These are phyloP conservation scores for Synanceia verrucosa DNA, from an alignment of 2,797 vertebrate genomes.

Conservation along the genomic window DNA sequence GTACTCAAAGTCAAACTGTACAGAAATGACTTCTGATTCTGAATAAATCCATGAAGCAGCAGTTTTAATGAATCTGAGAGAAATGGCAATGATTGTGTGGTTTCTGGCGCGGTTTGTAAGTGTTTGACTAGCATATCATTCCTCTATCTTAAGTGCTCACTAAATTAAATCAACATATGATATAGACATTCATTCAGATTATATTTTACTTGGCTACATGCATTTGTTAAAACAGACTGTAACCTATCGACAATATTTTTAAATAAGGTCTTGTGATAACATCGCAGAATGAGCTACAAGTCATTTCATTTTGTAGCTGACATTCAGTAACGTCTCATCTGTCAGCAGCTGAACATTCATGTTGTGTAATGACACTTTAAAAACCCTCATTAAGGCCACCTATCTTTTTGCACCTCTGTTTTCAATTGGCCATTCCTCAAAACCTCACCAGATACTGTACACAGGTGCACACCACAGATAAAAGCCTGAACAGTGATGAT, in stretches of 20 bases:
- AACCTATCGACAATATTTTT: conserved; percentile 23
- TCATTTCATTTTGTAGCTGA: conserved; percentile 38
- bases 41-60: conserved; percentile 58
- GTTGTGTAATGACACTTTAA: conserved; percentile 61
- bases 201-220: conserved; percentile 40
- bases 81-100: conserved; percentile 47
- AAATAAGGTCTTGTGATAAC: conserved; percentile 48
- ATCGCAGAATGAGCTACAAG: conserved; percentile 53
- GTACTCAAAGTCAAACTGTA: conserved; percentile 42
- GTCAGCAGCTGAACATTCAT: conserved; percentile 60
- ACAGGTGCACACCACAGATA: conserved; percentile 66
- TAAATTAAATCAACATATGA: conserved; percentile 48
- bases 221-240: conserved; percentile 3
- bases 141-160: conserved; percentile 24
- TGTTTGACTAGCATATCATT: conserved; percentile 38
- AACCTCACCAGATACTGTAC: conserved; percentile 46
- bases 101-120: conserved; percentile 29
- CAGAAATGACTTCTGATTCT: conserved; percentile 45
- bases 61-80: conserved; percentile 56
- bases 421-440: conserved; percentile 64
- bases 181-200: conserved; percentile 21
- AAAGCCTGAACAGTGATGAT: conserved; percentile 39
- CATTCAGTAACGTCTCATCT: conserved; percentile 48
- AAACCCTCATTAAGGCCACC: conserved; percentile 62
- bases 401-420: conserved; percentile 51